phyloP scores from a whole-genome alignment of 1,140 invertebrate species.

The Heterodera schachtii region DNA sequence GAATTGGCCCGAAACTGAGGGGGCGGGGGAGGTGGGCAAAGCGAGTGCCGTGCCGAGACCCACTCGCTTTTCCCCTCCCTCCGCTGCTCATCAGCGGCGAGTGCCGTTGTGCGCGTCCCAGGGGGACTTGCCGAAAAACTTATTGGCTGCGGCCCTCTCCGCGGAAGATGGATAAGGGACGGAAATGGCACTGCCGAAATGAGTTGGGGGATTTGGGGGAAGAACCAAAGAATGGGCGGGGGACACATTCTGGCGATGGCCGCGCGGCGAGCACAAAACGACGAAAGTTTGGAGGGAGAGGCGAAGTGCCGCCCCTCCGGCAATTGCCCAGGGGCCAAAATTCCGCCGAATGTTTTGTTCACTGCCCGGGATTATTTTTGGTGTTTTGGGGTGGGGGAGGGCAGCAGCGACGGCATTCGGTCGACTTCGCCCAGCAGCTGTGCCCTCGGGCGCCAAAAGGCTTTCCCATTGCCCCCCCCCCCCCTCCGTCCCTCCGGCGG shows the following conservation, averaged over 20 bases:
- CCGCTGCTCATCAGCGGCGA: neutral
- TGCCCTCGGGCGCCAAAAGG: conserved; percentile 6
- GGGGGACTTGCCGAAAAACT: conserved; percentile 19
- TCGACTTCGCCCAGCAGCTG: neutral
- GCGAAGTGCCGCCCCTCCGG: neutral
- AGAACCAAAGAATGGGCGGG: neutral
- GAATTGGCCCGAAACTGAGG: conserved; percentile 5
- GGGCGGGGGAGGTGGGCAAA: no score
- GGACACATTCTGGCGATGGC: neutral
- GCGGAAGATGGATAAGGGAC: neutral
- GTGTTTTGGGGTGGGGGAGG: no score
- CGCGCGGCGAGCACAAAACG: neutral
- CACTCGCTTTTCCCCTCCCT: neutral
- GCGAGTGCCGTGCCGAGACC: neutral
- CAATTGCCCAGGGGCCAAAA: neutral
- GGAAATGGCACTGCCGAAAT: neutral
- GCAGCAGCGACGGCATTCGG: no score
- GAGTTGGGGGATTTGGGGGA: neutral
- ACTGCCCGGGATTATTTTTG: neutral
- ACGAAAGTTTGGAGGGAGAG: neutral
- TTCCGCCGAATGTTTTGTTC: neutral
- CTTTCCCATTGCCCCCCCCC: neutral
- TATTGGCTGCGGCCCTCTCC: neutral
- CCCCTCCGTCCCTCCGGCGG: neutral
- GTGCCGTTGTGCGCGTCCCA: conserved; percentile 5